A percentile compares a stretch with the other conserved stretches of the same genome.
phyloP scores from a whole-genome alignment of 1,140 invertebrate species.

The Venustaconcha ellipsiformis region DNA sequence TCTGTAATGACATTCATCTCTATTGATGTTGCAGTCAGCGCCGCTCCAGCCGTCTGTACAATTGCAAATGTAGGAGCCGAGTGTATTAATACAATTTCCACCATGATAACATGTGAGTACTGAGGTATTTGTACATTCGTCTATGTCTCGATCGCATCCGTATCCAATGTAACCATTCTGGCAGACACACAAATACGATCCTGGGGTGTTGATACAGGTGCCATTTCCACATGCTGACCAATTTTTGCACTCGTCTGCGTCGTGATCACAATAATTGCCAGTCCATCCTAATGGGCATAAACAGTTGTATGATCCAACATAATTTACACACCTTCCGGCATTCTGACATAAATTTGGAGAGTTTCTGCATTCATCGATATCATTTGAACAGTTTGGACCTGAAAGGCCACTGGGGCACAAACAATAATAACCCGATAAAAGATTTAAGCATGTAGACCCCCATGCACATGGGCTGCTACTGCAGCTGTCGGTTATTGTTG shows the following conservation, averaged over 20 bases:
- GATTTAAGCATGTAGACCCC: too few species aligned
- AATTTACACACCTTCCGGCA: too few species aligned
- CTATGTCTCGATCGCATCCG: neutral
- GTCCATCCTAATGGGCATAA: too few species aligned
- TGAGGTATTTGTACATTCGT: slow-evolving; percentile 2
- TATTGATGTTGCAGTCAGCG: neutral
- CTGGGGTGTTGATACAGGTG: neutral
- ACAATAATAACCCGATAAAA: too few species aligned
- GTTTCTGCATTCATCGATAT: too few species aligned
- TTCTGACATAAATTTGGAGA: too few species aligned
- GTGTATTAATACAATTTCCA: slow-evolving; percentile 1
- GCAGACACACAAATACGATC: neutral
- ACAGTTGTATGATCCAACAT: too few species aligned
- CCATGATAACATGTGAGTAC: neutral
- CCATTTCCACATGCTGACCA: neutral
- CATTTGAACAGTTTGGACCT: too few species aligned
- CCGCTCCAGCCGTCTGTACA: neutral
- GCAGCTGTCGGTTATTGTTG: too few species aligned
- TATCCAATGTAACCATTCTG: neutral
- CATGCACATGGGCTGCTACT: too few species aligned
- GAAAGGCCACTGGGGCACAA: too few species aligned
- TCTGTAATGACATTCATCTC: neutral
- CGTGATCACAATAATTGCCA: too few species aligned
- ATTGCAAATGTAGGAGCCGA: neutral
- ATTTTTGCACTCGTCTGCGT: neutral